Conservation (phyloP, 2,797 vertebrate species). For the Heteromormyrus szaboi region DNA sequence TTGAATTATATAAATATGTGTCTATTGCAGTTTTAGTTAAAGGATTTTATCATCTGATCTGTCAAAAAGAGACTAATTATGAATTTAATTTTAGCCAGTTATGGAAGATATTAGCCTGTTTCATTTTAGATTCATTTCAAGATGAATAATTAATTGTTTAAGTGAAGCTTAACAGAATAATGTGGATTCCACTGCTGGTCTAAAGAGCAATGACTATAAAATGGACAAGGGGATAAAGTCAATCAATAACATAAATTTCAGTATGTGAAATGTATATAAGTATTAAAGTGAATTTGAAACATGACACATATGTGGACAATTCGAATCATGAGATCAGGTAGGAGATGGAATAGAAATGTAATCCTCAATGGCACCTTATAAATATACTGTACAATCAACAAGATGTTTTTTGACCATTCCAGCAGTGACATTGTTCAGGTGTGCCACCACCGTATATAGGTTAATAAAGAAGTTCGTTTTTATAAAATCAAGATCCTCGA, state of each 20-base stretch:
- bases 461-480: constrained; percentile 36
- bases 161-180: background rate
- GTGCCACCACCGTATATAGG: background rate
- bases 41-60: background rate
- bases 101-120: background rate
- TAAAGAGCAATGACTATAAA: background rate
- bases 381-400: background rate
- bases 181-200: background rate
- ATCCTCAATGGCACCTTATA: background rate
- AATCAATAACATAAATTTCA: background rate
- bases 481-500: constrained; percentile 49
- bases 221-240: background rate
- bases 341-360: background rate
- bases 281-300: background rate
- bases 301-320: background rate
- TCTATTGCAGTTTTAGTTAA: background rate
- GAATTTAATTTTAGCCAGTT: background rate
- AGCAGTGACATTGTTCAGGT: background rate
- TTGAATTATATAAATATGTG: background rate
- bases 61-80: background rate
- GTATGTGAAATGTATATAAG: background rate
- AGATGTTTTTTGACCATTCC: background rate
- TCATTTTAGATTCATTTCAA: background rate
- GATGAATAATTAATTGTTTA: background rate
- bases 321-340: background rate